Base-by-base conservation (phyloP, 2,113 vertebrate genomes). In the Ifrita kowaldi region DNA sequence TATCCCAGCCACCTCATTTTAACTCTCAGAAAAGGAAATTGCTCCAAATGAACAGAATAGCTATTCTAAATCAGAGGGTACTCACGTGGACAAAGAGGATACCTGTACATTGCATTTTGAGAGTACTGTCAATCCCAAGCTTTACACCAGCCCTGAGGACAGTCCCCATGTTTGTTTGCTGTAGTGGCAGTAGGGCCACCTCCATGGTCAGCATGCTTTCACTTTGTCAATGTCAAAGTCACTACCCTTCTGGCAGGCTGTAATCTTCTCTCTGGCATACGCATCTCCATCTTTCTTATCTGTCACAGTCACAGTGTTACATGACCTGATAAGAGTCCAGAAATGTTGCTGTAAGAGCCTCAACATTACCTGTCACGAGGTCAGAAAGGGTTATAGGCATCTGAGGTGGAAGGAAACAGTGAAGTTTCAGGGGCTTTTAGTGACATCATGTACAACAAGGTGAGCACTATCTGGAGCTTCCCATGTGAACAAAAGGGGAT, bases 331-430 rank as follows among this genome's bases (percentile, higher is more conserved):
- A 59, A 85, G 44, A n/a, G 12, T 21, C 30, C 2, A 0, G 60
- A 82, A 24, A 2, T 28, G 12, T 46, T 81, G 27, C 65, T 75
- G 5, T 47, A 71, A 76, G 52, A 84, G 35, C 30, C 42, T 67
- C 41, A 67, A 0, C 8, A 14, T 77, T 74, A 46, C 10, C 16
- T 3, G 0, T 68, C 49, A 28, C 0, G 0, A 55, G 22, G 35
- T 71, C 52, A 75, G 77, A 89, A 92, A 20, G 24, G 4, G 12
- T 24, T 24, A 5, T 5, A 71, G 68, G 32, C 64, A 33, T 39
- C 30, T 78, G 27, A 81, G 13, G 13, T 42, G 37, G 46, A 44
- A 52, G 63, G 37, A 56, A 84, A 49, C 37, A 42, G 28, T 1
- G 7, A n/a, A 23, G 7, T 84, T 78, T 73, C 56, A 76, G 84